Base-by-base conservation (phyloP, 2,888 invertebrate genomes). In the Synergus laeviventris region DNA sequence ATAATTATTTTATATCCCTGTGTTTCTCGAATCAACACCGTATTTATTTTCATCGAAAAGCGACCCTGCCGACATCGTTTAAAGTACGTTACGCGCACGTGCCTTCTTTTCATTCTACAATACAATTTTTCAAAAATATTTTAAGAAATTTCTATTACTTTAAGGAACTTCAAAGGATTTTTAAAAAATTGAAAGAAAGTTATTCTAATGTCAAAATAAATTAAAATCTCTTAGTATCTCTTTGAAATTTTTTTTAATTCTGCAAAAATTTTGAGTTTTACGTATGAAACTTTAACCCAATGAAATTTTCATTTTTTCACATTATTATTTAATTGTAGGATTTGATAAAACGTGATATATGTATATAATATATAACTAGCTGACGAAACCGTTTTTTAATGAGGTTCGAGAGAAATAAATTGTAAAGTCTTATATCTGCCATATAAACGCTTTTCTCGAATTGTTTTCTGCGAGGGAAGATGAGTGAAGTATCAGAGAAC, bases 1-100 rank as follows among this genome's bases (percentile, higher is more conserved):
- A 84, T 84, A 84, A 85, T 85, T 85, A 85, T 83, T 83, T 85
- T 84, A 70, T 70, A 84, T 85, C 84, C 83, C 80, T 82, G 83
- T 80, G 79, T 79, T 79, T 79, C 80, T 81, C 82, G 78, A 81
- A 80, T 81, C 79, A 79, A 80, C 81, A 81, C 80, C 79, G 79
- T 77, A 80, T 80, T 81, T 81, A 76, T 80, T 81, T 80, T 77
- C 77, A 76, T 70, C 70, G n/a, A 49, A 70, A 49, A 70, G 49
- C 49, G 11, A 24, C 31, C 49, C 45, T 31, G 16, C 31, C 31
- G 11, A 70, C 49, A 70, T 70, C 70, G 70, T 49, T 70, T 76
- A 78, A 80, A 77, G 78, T 79, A 79, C 78, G 81, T 81, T 80
- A 70, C 70, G 70, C 31, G 49, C 70, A 70, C 70, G 36, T 49